Evolutionary conservation across 2,888 invertebrate genomes (phyloP).

Genomic region (Sinelater perroti): DNA sequence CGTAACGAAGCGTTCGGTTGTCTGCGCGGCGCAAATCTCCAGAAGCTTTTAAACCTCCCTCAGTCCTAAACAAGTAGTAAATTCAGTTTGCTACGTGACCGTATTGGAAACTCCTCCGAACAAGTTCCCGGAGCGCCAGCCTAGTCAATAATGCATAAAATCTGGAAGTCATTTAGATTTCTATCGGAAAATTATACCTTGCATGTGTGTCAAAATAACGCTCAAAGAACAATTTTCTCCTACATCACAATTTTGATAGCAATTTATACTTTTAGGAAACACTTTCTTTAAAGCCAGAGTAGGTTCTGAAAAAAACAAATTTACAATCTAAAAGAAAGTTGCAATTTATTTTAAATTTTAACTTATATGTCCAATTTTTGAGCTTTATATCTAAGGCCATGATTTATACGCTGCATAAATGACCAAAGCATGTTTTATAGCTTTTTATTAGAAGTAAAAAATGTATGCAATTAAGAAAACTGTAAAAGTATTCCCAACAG

Average conservation of each 20-base stretch:
- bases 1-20: background rate
- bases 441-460: too few species aligned
- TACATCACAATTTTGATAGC: constrained; percentile 21
- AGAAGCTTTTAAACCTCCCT: constrained; percentile 7
- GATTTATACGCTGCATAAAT: too few species aligned
- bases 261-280: too few species aligned
- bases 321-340: too few species aligned
- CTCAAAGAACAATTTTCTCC: constrained; percentile 10
- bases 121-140: constrained; percentile 15
- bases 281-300: too few species aligned
- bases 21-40: constrained; percentile 1
- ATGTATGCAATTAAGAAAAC: too few species aligned
- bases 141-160: constrained; percentile 35
- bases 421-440: too few species aligned
- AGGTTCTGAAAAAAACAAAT: too few species aligned
- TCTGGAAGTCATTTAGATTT: constrained; percentile 35
- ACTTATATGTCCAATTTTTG: too few species aligned
- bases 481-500: too few species aligned
- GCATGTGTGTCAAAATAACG: constrained; percentile 15
- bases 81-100: constrained; percentile 33
- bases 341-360: too few species aligned
- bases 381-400: too few species aligned
- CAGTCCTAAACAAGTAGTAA: constrained; percentile 31
- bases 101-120: constrained; percentile 29
- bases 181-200: constrained; percentile 31